Conservation (phyloP, 1,140 invertebrate genomes). For the Eumaeus atala region DNA sequence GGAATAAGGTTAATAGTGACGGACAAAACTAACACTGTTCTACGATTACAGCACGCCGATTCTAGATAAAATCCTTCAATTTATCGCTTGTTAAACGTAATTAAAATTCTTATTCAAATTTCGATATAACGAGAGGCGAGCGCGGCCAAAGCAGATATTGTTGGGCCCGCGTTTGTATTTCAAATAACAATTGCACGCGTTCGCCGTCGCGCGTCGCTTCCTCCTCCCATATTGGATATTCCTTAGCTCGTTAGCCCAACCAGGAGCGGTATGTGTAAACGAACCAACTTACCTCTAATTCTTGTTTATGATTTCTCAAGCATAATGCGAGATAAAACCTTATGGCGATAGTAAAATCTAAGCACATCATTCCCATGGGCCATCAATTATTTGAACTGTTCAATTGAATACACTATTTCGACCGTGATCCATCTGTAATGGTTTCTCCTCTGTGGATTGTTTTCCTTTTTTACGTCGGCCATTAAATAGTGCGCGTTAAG, state of each 20-base stretch:
- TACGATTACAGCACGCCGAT: background rate
- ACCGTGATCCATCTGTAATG: background rate
- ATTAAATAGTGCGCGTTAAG: constrained; percentile 20
- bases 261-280: constrained; percentile 67
- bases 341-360: constrained; percentile 32
- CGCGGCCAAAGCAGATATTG: constrained; percentile 3
- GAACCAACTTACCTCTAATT: constrained; percentile 65
- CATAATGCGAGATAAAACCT: constrained; percentile 47
- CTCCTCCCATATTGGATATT: constrained; percentile 57
- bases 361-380: constrained; percentile 20
- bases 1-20: too few species aligned
- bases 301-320: constrained; percentile 57
- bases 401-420: constrained; percentile 11
- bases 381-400: constrained; percentile 21
- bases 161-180: constrained; percentile 11
- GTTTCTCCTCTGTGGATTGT: constrained; percentile 10
- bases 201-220: constrained; percentile 45
- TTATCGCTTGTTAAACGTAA: background rate
- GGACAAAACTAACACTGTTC: too few species aligned
- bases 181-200: constrained; percentile 9
- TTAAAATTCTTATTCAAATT: constrained; percentile 10
- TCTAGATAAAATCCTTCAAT: background rate
- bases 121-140: constrained; percentile 7
- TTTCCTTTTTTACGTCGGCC: constrained; percentile 33
- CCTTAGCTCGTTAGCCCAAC: constrained; percentile 55